Percentiles rank a stretch among this genome's conserved stretches.
Evolutionary conservation across 2,888 invertebrate species (phyloP).

Genomic region (Thymelicus lineola): DNA sequence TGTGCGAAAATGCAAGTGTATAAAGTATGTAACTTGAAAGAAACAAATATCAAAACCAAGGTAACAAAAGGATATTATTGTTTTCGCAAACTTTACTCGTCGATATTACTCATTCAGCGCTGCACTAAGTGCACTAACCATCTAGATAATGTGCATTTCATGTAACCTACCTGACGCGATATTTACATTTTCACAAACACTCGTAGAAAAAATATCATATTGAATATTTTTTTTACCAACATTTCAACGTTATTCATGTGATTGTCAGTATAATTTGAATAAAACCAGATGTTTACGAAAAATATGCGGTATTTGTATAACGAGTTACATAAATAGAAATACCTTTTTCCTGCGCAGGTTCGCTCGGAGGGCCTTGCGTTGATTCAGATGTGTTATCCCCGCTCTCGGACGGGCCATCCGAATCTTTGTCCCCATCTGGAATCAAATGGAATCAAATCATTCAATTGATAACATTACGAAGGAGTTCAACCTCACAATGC

Average conservation of each 20-base stretch:
- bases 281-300: neutral
- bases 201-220: neutral
- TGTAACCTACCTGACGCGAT: neutral
- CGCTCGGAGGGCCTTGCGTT: slow-evolving; percentile 74
- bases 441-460: slow-evolving; percentile 48
- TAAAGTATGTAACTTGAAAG: neutral
- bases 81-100: slow-evolving; percentile 10
- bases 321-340: slow-evolving; percentile 27
- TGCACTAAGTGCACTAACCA: neutral
- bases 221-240: neutral
- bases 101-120: neutral
- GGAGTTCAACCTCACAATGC: slow-evolving; percentile 23
- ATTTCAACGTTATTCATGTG: neutral
- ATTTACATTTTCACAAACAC: slow-evolving; percentile 1
- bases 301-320: neutral
- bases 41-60: slow-evolving; percentile 3
- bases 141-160: slow-evolving; percentile 8
- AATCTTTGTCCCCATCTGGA: slow-evolving; percentile 83
- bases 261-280: neutral
- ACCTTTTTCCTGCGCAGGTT: slow-evolving; percentile 83
- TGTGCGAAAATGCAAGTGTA: too few species aligned
- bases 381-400: slow-evolving; percentile 82
- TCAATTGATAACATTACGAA: slow-evolving; percentile 48
- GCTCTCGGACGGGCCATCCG: slow-evolving; percentile 82
- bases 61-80: slow-evolving; percentile 20